Evolutionary conservation across 2,113 vertebrate genomes (phyloP).

Genomic region (Tinamus guttatus): DNA sequence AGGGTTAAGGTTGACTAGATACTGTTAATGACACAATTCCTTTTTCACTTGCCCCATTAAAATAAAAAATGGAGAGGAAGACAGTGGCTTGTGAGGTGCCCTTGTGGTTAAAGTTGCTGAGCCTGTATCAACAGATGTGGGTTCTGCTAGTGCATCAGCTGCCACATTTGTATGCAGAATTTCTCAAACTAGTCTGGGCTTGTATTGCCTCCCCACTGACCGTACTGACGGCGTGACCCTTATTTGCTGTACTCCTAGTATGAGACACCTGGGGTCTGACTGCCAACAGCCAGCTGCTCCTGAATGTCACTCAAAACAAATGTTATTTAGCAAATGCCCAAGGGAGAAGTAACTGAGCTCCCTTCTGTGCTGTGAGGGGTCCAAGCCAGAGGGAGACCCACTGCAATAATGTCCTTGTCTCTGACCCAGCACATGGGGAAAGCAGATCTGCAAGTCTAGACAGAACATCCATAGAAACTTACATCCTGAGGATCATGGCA

Average conservation of each 20-base stretch:
- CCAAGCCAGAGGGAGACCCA: neutral
- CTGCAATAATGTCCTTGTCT: rapidly evolving
- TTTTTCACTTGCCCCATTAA: neutral
- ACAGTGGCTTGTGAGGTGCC: neutral
- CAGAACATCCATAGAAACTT: rapidly evolving
- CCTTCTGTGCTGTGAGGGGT: neutral
- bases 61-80: neutral
- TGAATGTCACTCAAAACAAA: neutral
- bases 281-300: neutral
- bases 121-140: neutral
- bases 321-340: rapidly evolving
- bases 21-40: rapidly evolving
- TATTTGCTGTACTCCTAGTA: neutral
- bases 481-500: neutral
- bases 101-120: rapidly evolving
- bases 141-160: rapidly evolving
- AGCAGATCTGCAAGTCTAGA: neutral
- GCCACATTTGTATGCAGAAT: rapidly evolving
- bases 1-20: neutral
- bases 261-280: neutral
- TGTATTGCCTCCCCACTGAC: neutral
- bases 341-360: rapidly evolving
- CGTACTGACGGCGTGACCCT: no score
- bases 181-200: neutral
- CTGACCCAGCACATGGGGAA: rapidly evolving